These are phyloP conservation scores for Chaenocephalus aceratus DNA, from an alignment of 2,113 vertebrate species.

Conservation along the genomic window DNA sequence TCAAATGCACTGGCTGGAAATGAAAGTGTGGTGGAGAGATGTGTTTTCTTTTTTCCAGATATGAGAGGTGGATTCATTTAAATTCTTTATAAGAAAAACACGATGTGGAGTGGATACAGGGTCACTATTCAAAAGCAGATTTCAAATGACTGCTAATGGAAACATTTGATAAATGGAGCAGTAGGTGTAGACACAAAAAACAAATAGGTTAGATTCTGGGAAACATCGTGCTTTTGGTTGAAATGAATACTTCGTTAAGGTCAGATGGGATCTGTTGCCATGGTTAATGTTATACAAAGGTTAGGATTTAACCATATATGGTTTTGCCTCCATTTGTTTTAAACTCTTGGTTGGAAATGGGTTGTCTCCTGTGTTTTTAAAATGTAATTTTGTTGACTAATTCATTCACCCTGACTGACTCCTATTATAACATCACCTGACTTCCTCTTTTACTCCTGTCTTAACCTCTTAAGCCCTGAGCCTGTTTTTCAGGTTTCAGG, in stretches of 20 bases:
- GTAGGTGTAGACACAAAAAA: background rate
- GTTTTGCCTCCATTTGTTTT: no score
- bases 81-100: background rate
- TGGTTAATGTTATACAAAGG: background rate
- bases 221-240: background rate
- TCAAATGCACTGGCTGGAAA: constrained; percentile 21
- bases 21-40: background rate
- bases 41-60: background rate
- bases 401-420: no score
- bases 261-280: background rate
- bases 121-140: background rate
- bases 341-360: no score
- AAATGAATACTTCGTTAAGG: background rate
- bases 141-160: background rate
- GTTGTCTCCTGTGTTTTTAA: no score
- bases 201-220: background rate
- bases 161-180: no score
- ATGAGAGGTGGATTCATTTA: background rate
- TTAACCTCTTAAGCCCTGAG: no score
- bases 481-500: no score
- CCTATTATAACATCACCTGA: background rate
- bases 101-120: background rate
- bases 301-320: no score
- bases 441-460: background rate
- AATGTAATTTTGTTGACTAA: no score